Percentiles rank a stretch among this genome's conserved stretches.
These are phyloP conservation scores for Stomatorhinus walkeri DNA, from an alignment of 2,797 vertebrate genomes.

Conservation along the genomic window DNA sequence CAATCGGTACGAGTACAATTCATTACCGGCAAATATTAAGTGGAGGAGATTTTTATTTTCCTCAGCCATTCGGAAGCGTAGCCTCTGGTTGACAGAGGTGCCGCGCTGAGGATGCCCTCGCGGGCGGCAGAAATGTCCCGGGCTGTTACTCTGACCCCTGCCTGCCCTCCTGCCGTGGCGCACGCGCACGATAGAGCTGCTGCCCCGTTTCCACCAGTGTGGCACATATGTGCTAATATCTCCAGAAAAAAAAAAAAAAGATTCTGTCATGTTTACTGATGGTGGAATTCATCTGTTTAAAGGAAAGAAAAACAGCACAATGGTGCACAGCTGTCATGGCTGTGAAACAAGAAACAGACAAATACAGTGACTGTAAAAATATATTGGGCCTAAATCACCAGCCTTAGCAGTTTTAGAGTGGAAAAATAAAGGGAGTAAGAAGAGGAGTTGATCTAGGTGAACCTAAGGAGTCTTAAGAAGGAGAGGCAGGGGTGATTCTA, in stretches of 20 bases:
- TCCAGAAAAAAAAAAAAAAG: background rate
- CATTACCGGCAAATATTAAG: background rate
- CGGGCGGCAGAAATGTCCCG: background rate
- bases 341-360: background rate
- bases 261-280: background rate
- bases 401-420: constrained; percentile 20
- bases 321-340: background rate
- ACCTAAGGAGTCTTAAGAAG: background rate
- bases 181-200: background rate
- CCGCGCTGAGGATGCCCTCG: background rate
- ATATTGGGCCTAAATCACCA: background rate
- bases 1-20: background rate
- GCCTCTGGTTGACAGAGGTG: background rate
- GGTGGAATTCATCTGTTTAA: background rate
- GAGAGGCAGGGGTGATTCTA: background rate
- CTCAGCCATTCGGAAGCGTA: background rate
- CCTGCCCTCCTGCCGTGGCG: background rate
- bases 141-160: background rate
- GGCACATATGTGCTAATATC: background rate
- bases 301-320: background rate
- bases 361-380: background rate
- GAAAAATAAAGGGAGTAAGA: constrained; percentile 40
- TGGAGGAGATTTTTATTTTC: background rate
- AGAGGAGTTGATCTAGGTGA: constrained; percentile 22
- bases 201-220: background rate